Conservation (phyloP, 1,140 invertebrate genomes). For the Vollenhovia emeryi region DNA sequence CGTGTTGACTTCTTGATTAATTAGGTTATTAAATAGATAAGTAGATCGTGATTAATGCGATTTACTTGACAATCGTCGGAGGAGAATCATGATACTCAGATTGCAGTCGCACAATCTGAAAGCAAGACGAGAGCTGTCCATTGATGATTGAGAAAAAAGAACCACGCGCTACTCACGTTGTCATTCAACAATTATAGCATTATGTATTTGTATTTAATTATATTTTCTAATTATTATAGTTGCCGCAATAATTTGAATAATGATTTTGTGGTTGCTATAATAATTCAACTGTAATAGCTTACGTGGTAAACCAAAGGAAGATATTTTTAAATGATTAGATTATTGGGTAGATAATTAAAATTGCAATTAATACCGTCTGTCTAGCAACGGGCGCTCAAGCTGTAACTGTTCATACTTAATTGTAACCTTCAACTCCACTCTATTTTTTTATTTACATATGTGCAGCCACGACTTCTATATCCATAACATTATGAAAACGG, state of each 20-base stretch:
- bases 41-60: not conserved
- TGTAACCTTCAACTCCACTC: not conserved
- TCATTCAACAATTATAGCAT: too few relatives aligned
- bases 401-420: not conserved
- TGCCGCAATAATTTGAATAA: too few relatives aligned
- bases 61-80: not conserved
- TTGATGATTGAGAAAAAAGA: too few relatives aligned
- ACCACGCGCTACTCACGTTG: too few relatives aligned
- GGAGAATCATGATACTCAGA: not conserved
- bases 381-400: too few relatives aligned
- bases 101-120: too few relatives aligned
- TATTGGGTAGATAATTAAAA: not conserved
- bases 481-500: not conserved
- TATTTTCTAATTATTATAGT: too few relatives aligned
- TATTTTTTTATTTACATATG: not conserved
- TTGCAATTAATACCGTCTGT: not conserved
- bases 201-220: too few relatives aligned
- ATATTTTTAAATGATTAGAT: not conserved
- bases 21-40: not conserved
- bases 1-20: not conserved
- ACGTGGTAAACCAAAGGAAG: not conserved
- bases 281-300: too few relatives aligned
- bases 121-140: too few relatives aligned
- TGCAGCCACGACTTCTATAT: not conserved
- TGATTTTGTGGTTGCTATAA: too few relatives aligned